Evolutionary conservation across 2,797 vertebrate species (phyloP).

Genomic region (Hypotaenidia okinawae): DNA sequence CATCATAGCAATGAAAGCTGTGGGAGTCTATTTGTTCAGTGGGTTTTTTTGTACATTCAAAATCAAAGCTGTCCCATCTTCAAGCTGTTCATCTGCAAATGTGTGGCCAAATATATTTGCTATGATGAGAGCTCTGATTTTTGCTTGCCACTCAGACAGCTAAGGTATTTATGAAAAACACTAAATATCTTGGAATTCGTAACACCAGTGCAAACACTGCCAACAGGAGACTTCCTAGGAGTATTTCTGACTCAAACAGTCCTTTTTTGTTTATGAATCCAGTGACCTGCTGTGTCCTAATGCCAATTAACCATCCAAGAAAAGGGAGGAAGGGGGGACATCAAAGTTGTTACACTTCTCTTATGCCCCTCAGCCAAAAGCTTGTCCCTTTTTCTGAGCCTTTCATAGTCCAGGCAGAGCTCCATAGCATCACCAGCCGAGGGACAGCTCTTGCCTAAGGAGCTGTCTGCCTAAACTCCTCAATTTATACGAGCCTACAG

Average conservation of each 20-base stretch:
- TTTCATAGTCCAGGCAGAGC: slow-evolving; percentile 71
- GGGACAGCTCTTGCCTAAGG: slow-evolving; percentile 69
- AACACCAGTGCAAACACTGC: not conserved
- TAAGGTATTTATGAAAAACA: not conserved
- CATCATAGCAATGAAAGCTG: not conserved
- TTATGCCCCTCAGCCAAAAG: slow-evolving; percentile 49
- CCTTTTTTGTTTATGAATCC: slow-evolving; percentile 9
- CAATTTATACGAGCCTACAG: slow-evolving; percentile 74
- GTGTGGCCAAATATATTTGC: accelerated
- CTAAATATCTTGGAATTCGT: not conserved
- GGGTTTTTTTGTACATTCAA: not conserved
- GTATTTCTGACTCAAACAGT: slow-evolving; percentile 8
- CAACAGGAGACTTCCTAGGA: not conserved
- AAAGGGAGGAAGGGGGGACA: not conserved
- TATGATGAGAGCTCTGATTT: not conserved
- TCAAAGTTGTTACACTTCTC: slow-evolving; percentile 19
- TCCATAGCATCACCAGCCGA: slow-evolving; percentile 50
- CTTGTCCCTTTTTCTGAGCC: slow-evolving; percentile 37
- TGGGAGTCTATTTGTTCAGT: not conserved
- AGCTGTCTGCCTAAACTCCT: slow-evolving; percentile 69
- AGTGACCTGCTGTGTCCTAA: slow-evolving; percentile 3
- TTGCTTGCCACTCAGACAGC: not conserved
- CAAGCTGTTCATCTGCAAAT: not conserved
- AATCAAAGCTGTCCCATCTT: not conserved
- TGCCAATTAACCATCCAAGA: slow-evolving; percentile 21